Evolutionary conservation across 2,888 invertebrate genomes (phyloP), one percentile per base, ranked within the genome.

Genomic region (Neria commutata): DNA sequence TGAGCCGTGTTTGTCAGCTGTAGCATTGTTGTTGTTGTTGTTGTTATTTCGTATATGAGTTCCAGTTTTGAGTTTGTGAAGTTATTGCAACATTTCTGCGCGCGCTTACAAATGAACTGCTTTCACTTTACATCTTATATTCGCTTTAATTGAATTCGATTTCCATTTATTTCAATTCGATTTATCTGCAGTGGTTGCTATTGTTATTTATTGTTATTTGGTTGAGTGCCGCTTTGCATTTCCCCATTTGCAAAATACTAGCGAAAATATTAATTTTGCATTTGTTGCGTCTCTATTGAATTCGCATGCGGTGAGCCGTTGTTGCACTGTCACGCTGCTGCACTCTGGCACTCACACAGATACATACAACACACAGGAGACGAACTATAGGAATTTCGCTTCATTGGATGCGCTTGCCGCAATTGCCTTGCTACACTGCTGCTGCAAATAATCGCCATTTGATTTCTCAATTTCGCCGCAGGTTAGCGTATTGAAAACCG

Each of bases 331-430:
- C 16, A 14, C 16, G 37, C 14, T 37, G 37, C 16, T 37, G 4
- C 8, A 14, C n/a, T n/a, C 16, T n/a, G 26, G 29, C 49, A 17
- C 8, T n/a, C n/a, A n/a, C n/a, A n/a, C n/a, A n/a, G n/a, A n/a
- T n/a, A n/a, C n/a, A n/a, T n/a, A n/a, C n/a, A n/a, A n/a, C n/a
- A n/a, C n/a, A n/a, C n/a, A n/a, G n/a, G n/a, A n/a, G n/a, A n/a
- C 71, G 74, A 72, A 72, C 74, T 73, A 72, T 72, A 74, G 74
- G 72, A 72, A 72, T 74, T 72, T 72, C 73, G 74, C 73, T 72
- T 73, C 74, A 74, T 72, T 72, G 74, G 70, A 72, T 74, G 67
- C 72, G 63, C 57, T 47, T 29, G 29, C 29, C 29, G 29, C 29
- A 29, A 11, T 29, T 29, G 29, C 29, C 6, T 8, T 29, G 29